Conservation (phyloP, 64 coral and sea anemone genomes). For the Montipora capricornis region DNA sequence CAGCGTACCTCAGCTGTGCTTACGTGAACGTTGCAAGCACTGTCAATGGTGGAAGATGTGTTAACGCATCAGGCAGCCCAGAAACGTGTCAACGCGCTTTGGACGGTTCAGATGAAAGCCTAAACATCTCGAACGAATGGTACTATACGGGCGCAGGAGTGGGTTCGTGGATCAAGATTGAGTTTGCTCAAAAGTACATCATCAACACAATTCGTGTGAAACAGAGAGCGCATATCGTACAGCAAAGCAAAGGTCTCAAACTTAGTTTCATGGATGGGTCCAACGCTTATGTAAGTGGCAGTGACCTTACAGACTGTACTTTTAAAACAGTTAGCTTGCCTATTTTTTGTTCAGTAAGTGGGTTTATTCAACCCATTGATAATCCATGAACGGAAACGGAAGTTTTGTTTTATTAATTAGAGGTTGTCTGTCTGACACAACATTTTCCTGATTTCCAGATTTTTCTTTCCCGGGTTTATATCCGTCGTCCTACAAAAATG, state of each 20-base stretch:
- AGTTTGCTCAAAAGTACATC: conserved; percentile 66
- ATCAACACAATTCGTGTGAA: conserved; percentile 78
- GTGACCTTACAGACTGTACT: neutral
- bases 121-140: conserved; percentile 33
- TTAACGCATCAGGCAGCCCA: conserved; percentile 7
- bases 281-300: conserved; percentile 55
- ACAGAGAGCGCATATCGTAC: conserved; percentile 34
- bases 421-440: too few relatives aligned
- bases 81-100: neutral
- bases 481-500: too few relatives aligned
- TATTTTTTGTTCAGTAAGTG: too few relatives aligned
- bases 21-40: conserved; percentile 46
- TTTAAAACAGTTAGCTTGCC: neutral
- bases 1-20: conserved; percentile 57
- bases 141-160: neutral
- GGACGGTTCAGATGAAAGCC: conserved; percentile 12
- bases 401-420: too few relatives aligned
- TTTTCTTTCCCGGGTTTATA: too few relatives aligned
- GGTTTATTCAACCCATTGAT: too few relatives aligned
- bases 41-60: conserved; percentile 35
- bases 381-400: too few relatives aligned
- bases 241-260: conserved; percentile 63
- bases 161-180: conserved; percentile 69
- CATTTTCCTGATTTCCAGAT: too few relatives aligned
- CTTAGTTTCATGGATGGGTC: conserved; percentile 75